phyloP scores from a whole-genome alignment of 2,888 invertebrate species.

The Andrena hattorfiana region DNA sequence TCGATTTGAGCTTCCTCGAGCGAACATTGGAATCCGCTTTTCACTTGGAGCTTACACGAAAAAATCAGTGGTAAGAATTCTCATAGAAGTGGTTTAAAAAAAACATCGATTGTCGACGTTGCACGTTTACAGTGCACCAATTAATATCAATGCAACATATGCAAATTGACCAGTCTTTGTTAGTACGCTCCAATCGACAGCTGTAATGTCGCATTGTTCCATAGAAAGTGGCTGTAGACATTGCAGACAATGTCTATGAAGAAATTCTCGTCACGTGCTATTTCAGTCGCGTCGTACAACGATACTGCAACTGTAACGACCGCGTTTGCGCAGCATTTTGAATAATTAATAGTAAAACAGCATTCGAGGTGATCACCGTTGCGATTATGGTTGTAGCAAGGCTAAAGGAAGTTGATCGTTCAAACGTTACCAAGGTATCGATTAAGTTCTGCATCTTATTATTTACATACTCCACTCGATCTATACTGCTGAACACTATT shows the following conservation, averaged over 20 bases:
- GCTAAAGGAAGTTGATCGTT: conserved; percentile 3
- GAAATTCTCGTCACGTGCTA: conserved; percentile 42
- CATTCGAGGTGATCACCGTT: conserved; percentile 19
- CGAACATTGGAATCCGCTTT: neutral
- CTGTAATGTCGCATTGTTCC: conserved; percentile 40
- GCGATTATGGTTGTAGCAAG: conserved; percentile 16
- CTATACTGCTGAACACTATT: too few relatives aligned
- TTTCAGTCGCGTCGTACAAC: conserved; percentile 42
- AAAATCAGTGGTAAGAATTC: neutral
- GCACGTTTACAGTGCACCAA: neutral
- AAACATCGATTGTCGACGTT: neutral
- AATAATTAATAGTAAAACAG: conserved; percentile 42
- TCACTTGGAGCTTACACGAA: neutral
- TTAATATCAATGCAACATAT: conserved; percentile 43
- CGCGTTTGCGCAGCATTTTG: conserved; percentile 7
- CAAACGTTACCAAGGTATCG: neutral
- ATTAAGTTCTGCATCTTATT: neutral
- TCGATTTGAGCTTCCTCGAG: neutral
- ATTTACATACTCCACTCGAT: neutral
- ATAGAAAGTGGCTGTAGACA: conserved; percentile 41
- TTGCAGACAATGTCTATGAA: conserved; percentile 40
- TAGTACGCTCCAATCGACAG: conserved; percentile 36
- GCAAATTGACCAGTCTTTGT: conserved; percentile 30
- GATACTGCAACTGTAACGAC: conserved; percentile 41
- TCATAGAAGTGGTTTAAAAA: neutral